Evolutionary conservation across 2,797 vertebrate genomes (phyloP), one percentile per base, ranked within the genome.

Genomic region (Notamacropus eugenii): DNA sequence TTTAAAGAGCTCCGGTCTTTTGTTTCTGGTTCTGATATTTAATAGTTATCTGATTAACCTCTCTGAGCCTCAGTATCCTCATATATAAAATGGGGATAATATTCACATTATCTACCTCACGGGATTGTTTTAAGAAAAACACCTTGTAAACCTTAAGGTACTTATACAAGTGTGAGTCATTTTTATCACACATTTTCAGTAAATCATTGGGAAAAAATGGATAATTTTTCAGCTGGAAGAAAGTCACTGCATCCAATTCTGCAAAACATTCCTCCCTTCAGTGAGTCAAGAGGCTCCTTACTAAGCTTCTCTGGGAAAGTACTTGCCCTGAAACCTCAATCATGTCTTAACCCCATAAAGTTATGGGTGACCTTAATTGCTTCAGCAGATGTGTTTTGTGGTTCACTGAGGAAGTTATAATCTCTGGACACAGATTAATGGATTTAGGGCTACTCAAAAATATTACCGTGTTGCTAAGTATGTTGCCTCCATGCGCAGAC

Each of bases 381-480:
- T 95, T 92, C 1, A 95, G 62, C 93, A 56, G 2, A 91, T 29
- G 6, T 5, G 1, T 96, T 98, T 97, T 62, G 90, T 22, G 54
- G 91, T 93, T 97, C 96, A 95, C 90, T 96, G 87, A 91, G 0
- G 11, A 87, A 93, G 82, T 54, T 93, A 94, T 14, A 34, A 96
- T 94, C 97, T 97, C 96, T 9, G 19, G 62, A 95, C 31, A 96
- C 62, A 92, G 56, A 27, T 96, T 96, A 95, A 94, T 54, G 94
- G 93, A 74, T 96, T 94, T 96, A 92, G 94, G 55, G 95, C 0
- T 95, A 92, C 62, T 92, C 93, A 56, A 96, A 96, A 95, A 95
- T 0, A n/a, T 90, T 55, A 96, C 50, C 1, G 57, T 5, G 6
- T 95, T 97, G 96, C 95, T 97, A 97, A 95, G 93, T 74, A 58